Evolutionary conservation across 2,113 vertebrate species (phyloP), one percentile per base, ranked within the genome.

Genomic region (Saguinus midas): DNA sequence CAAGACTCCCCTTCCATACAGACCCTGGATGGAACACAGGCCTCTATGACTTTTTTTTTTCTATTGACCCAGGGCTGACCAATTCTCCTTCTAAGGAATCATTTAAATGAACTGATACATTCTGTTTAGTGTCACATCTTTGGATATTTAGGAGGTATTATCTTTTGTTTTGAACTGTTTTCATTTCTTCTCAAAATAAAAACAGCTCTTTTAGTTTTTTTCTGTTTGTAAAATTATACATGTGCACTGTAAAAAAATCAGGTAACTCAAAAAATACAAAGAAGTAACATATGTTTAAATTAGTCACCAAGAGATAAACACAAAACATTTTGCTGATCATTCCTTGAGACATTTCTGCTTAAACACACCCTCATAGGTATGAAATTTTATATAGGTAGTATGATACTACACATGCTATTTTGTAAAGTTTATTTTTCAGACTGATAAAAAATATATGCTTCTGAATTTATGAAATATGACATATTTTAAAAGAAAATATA

Each of bases 371-470:
- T 5, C 32, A 83, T 0, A 94, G 21, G 83, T 78, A 86, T 0
- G 78, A 40, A 92, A 83, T 66, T 94, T 94, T 90, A 92, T 8
- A 11, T 85, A 86, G 82, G 11, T 20, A 92, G 21, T 57, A 85
- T 87, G 43, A 88, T 40, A 79, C n/a, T 57, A 66, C 6, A 94
- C 32, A 94, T 72, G 80, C 50, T 91, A n/a, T 82, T 48, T 45
- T 73, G 29, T 79, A 45, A 78, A 89, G 80, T 93, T 94, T 79
- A 87, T 48, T 94, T 95, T 95, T 94, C 70, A 95, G 55, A 97
- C 79, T 95, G 73, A 93, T 43, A 87, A 25, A 66, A 11, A 11
- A 35, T 89, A 87, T 55, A 89, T 95, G n/a, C 83, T 90, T 93
- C 68, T 80, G 68, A 96, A 96, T 79, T 89, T 95, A 90, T 50